These are phyloP conservation scores for Irena cyanogastra DNA, from an alignment of 2,113 vertebrate genomes.

Conservation along the genomic window DNA sequence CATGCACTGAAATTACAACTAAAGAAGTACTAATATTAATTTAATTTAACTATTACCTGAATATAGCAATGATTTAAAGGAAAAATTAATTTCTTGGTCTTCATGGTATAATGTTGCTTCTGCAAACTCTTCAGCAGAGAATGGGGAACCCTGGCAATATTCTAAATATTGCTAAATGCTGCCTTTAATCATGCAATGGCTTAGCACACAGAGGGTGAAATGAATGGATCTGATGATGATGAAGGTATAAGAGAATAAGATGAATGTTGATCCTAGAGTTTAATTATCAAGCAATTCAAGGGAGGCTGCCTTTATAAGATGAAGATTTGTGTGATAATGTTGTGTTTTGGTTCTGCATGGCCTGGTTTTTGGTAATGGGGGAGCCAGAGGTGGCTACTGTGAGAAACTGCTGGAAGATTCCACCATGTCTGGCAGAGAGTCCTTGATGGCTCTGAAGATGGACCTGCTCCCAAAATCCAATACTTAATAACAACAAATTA, in stretches of 20 bases:
- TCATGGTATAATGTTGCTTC: background rate
- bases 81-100: background rate
- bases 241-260: slow-evolving; percentile 32
- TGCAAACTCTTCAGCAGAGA: background rate
- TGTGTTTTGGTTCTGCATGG: background rate
- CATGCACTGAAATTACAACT: background rate
- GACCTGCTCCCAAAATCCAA: background rate
- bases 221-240: slow-evolving; percentile 53
- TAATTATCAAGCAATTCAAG: slow-evolving; percentile 25
- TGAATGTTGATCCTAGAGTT: background rate
- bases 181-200: background rate
- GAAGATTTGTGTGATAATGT: background rate
- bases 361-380: background rate
- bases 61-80: background rate
- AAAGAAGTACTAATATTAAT: background rate
- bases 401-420: background rate
- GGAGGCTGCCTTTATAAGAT: background rate
- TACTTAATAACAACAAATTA: background rate
- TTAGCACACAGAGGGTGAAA: background rate
- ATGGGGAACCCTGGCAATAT: background rate
- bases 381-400: background rate
- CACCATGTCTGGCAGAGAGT: background rate
- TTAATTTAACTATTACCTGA: background rate
- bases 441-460: background rate
- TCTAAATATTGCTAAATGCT: background rate